Conservation (phyloP, 2,113 vertebrate species). For the Copsychus sechellarum region DNA sequence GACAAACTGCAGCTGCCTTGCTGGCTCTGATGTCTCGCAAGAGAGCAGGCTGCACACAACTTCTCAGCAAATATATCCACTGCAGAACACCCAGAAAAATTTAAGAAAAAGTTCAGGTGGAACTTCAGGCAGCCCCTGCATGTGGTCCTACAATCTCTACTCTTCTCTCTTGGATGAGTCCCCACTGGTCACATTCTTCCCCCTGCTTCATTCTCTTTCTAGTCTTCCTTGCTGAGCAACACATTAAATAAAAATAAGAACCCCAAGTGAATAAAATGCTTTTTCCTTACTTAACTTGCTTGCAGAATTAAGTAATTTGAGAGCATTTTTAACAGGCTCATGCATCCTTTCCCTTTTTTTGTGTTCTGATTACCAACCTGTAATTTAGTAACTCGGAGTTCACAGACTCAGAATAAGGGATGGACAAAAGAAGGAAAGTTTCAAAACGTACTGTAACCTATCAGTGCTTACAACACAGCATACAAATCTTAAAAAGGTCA, state of each 20-base stretch:
- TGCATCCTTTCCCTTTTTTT: background rate
- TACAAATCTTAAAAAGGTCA: background rate
- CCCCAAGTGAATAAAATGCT: background rate
- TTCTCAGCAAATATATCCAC: background rate
- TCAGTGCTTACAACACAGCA: background rate
- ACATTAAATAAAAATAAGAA: background rate
- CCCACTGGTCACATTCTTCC: background rate
- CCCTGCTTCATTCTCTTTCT: background rate
- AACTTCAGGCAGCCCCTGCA: background rate
- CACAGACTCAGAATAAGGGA: background rate
- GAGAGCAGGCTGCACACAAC: background rate
- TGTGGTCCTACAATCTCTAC: fast-evolving
- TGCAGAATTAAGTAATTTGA: background rate
- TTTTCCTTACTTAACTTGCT: background rate
- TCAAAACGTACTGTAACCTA: background rate
- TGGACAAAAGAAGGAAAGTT: background rate
- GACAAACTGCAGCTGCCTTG: background rate
- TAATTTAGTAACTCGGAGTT: background rate
- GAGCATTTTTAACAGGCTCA: background rate
- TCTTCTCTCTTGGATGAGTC: background rate
- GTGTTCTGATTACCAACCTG: background rate
- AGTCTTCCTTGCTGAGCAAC: background rate
- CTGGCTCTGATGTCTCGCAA: background rate
- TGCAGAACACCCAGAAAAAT: background rate
- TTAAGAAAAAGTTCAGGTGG: background rate